Evolutionary conservation across 2,113 vertebrate species (phyloP), one percentile per base, ranked within the genome.

Genomic region (Psittacara wagleri): DNA sequence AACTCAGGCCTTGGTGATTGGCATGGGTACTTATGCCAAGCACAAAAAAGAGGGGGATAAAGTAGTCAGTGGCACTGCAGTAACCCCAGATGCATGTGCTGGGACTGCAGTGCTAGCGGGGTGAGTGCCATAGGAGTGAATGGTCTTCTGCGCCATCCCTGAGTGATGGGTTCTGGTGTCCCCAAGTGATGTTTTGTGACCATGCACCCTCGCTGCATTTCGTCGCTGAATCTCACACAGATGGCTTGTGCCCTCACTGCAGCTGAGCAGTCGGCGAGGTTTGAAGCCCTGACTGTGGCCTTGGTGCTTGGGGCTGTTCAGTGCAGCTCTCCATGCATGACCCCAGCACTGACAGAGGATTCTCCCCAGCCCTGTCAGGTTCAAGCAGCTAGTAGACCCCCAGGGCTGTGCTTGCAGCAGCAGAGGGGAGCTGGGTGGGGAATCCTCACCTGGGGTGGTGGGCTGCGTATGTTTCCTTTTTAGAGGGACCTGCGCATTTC

Each of bases 201-300:
- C 27, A 7, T 1, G 1, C 3, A 8, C 17, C 22, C 43, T n/a
- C 7, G 0, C 28, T 48, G 41, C 49, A 67, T 28, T 1, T 2
- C 1, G 18, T 24, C 1, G 0, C 24, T 2, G 7, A 66, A 13
- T 23, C 28, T 5, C 33, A 54, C 10, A 23, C 33, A 74, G 33
- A 2, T 0, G 3, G 19, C 2, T 55, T 2, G 1, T 22, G 51
- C 14, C 51, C 14, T 3, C 11, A 23, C 22, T 75, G 41, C 49
- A 27, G 33, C 49, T 66, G 69, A 54, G 41, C 7, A 29, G 59
- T 1, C 29, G 0, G 17, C 0, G 2, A 66, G 22, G 11, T 11
- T 6, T 28, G 33, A 23, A 54, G 20, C 9, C 35, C 9, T 61
- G 43, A 76, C 17, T 14, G 5, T 46, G 24, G 33, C 25, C 18